Base-by-base conservation (phyloP, 2,888 invertebrate genomes). In the Fabriciana adippe region DNA sequence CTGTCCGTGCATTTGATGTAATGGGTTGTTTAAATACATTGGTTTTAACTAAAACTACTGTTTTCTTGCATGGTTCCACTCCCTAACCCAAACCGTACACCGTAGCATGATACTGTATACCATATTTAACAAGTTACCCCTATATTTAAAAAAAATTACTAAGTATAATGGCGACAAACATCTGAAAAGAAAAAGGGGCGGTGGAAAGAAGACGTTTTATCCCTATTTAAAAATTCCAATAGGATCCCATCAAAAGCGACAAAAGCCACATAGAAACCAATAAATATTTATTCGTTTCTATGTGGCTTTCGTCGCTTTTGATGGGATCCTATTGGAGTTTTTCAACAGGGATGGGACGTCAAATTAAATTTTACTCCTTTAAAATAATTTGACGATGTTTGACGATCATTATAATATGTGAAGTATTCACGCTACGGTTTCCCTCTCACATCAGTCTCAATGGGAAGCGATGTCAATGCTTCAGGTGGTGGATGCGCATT, bases 41-140 rank as follows among this genome's bases (percentile, higher is more conserved):
- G 81, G 71, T 79, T 82, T 81, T 74, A 87, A 88, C 78, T 79
- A 83, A 85, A 83, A 86, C 82, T 68, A 84, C 88, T 92, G 89
- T 92, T 92, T 92, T 92, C 89, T 92, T 92, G 92, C 92, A 92
- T 92, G 90, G 73, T 78, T 84, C 84, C 79, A 71, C 75, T 81
- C 87, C 48, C 51, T 41, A 50, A 51, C 61, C 86, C 81, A 72
- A 81, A 82, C 85, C 76, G 78, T 57, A 68, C 79, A 78, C 79
- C 80, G 81, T 82, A 77, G 84, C 86, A 87, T 83, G 88, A 84
- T 81, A 73, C 48, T 59, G 47, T 47, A 26, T 45, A 59, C 16
- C 6, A 26, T 45, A 21, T 57, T 21, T 45, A 21, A 18, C 55
- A 45, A 18, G 45, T 57, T 35, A 41, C 15, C 11, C 45, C 15